Evolutionary conservation across 2,113 vertebrate genomes (phyloP).

Genomic region (Charadrius vociferus): DNA sequence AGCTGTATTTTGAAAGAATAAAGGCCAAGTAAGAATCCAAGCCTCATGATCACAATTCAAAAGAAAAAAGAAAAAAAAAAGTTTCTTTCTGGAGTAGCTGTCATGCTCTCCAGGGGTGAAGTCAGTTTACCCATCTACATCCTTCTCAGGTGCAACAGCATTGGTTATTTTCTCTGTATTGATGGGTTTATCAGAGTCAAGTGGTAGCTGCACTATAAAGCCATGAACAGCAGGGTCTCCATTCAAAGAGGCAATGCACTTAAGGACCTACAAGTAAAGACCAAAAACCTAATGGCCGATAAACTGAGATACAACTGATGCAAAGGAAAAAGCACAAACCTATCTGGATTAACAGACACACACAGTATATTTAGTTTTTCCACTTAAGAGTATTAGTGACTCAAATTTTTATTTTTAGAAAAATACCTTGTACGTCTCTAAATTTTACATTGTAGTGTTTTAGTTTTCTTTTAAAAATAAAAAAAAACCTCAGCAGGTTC

Average conservation of each 20-base stretch:
- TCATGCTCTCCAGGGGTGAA: neutral
- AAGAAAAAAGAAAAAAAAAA: neutral
- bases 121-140: constrained; percentile 91
- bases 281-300: neutral
- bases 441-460: neutral
- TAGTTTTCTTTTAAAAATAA: neutral
- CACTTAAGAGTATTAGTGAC: neutral
- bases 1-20: constrained; percentile 71
- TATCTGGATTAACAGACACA: neutral
- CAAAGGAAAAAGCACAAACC: neutral
- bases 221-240: constrained; percentile 89
- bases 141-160: constrained; percentile 89
- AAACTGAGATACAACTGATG: neutral
- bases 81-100: neutral
- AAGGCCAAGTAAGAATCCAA: neutral
- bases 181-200: constrained; percentile 89
- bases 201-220: constrained; percentile 93
- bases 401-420: neutral
- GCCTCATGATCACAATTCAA: neutral
- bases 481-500: neutral
- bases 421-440: neutral
- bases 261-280: constrained; percentile 83
- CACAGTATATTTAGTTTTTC: neutral
- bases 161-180: constrained; percentile 91
- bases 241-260: constrained; percentile 84